Evolutionary conservation across 2,797 vertebrate species (phyloP).

Genomic region (Mus minutoides): DNA sequence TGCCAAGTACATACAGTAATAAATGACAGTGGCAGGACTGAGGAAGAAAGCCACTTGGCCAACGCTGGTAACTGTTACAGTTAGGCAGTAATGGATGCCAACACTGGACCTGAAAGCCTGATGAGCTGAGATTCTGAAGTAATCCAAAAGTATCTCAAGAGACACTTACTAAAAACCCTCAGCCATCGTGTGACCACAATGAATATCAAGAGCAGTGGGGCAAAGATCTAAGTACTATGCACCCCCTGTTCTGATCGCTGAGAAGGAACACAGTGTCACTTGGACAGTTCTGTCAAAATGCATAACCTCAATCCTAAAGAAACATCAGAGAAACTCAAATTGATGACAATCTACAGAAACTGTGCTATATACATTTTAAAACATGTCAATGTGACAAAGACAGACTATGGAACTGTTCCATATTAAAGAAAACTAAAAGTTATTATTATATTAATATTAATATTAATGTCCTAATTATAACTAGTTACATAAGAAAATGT

Average conservation of each 20-base stretch:
- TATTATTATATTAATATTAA: conserved; percentile 14
- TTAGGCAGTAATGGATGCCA: conserved; percentile 66
- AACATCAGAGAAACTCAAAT: conserved; percentile 57
- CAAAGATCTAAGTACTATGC: conserved; percentile 56
- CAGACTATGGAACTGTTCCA: conserved; percentile 58
- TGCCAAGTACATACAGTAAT: conserved; percentile 31
- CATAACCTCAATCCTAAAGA: conserved; percentile 47
- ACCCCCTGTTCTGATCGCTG: conserved; percentile 6
- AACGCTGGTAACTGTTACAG: conserved; percentile 56
- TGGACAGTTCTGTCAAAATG: conserved; percentile 28
- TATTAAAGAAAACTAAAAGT: conserved; percentile 51
- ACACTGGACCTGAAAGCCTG: conserved; percentile 56
- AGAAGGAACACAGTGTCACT: conserved; percentile 46
- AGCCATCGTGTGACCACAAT: conserved; percentile 53
- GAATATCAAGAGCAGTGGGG: conserved; percentile 15
- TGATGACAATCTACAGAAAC: conserved; percentile 51
- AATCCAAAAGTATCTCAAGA: conserved; percentile 55
- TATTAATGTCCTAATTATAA: conserved; percentile 53
- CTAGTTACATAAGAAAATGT: conserved; percentile 59
- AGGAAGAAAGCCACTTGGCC: conserved; percentile 67
- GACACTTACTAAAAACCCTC: conserved; percentile 37
- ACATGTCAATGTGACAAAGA: conserved; percentile 51
- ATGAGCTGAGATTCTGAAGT: conserved; percentile 59
- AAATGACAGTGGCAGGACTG: conserved; percentile 32
- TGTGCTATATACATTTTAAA: not conserved